These are phyloP conservation scores for Scaptomyza montana DNA, from an alignment of 1,140 invertebrate species.

Conservation along the genomic window DNA sequence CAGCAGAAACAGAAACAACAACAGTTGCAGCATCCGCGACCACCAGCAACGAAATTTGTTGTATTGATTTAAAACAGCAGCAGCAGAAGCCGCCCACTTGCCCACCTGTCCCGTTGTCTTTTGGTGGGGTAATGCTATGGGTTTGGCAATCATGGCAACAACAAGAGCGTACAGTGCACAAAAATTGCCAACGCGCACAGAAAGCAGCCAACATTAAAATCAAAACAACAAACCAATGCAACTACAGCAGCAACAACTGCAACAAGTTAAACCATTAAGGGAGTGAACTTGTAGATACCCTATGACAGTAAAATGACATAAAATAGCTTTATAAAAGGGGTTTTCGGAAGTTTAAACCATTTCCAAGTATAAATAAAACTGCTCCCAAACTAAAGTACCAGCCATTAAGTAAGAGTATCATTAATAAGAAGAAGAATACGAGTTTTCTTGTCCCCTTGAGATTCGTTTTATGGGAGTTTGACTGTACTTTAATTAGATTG, in stretches of 20 bases:
- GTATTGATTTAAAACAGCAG: slow-evolving; percentile 71
- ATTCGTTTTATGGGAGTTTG: no score
- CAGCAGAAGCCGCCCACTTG: neutral
- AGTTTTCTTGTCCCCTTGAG: no score
- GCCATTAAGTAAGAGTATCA: no score
- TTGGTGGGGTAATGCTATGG: slow-evolving; percentile 20
- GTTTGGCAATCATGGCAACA: slow-evolving; percentile 70
- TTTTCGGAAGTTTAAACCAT: no score
- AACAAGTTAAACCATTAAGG: neutral
- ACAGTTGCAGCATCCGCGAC: slow-evolving; percentile 20
- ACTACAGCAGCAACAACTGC: slow-evolving; percentile 7
- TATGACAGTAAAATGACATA: neutral
- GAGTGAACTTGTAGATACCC: neutral
- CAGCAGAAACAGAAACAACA: slow-evolving; percentile 34
- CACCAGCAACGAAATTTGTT: slow-evolving; percentile 75
- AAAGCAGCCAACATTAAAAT: slow-evolving; percentile 65
- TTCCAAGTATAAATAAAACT: no score
- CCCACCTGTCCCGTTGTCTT: slow-evolving; percentile 12
- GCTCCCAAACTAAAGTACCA: no score
- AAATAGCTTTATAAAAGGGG: no score
- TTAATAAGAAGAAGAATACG: no score
- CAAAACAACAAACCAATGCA: slow-evolving; percentile 62
- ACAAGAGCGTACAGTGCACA: slow-evolving; percentile 7
- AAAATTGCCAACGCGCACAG: slow-evolving; percentile 40
- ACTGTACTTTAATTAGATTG: no score